These are phyloP conservation scores for Oligia strigilis DNA, from an alignment of 2,888 invertebrate species.

Conservation along the genomic window DNA sequence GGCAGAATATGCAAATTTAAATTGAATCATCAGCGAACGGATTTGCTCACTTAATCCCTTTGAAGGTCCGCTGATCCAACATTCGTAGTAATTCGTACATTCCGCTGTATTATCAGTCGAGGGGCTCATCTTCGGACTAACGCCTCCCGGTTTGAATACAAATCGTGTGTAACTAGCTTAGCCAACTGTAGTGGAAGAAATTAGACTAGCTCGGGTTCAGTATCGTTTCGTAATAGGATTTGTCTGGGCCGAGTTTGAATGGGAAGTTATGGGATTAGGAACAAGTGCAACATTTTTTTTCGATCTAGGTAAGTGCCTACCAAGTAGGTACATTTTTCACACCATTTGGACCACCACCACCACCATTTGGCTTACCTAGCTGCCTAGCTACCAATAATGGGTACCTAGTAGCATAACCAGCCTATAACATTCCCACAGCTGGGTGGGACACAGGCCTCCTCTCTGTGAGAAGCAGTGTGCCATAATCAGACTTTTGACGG, in stretches of 20 bases:
- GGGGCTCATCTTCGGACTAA: slow-evolving; percentile 67
- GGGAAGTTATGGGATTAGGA: slow-evolving; percentile 27
- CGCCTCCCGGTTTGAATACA: slow-evolving; percentile 65
- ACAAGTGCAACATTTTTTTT: too few species aligned
- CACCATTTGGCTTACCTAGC: not conserved
- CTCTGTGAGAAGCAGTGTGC: not conserved
- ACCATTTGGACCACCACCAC: too few species aligned
- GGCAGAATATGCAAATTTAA: slow-evolving; percentile 82
- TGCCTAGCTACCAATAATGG: not conserved
- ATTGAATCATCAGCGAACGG: slow-evolving; percentile 81
- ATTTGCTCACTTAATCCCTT: slow-evolving; percentile 75
- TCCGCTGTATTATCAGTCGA: slow-evolving; percentile 52
- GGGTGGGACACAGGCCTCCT: not conserved
- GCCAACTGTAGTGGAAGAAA: slow-evolving; percentile 62
- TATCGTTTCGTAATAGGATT: slow-evolving; percentile 59
- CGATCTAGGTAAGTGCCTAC: too few species aligned
- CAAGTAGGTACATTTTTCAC: too few species aligned
- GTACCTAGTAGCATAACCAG: not conserved
- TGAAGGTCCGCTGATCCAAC: slow-evolving; percentile 60
- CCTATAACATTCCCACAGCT: not conserved
- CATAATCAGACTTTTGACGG: not conserved
- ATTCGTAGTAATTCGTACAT: slow-evolving; percentile 53
- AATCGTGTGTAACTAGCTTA: slow-evolving; percentile 67
- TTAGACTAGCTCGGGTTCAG: slow-evolving; percentile 56
- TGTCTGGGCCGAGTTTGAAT: slow-evolving; percentile 51